phyloP scores from a whole-genome alignment of 1,140 invertebrate genomes.

The Aphelenchoides besseyi region DNA sequence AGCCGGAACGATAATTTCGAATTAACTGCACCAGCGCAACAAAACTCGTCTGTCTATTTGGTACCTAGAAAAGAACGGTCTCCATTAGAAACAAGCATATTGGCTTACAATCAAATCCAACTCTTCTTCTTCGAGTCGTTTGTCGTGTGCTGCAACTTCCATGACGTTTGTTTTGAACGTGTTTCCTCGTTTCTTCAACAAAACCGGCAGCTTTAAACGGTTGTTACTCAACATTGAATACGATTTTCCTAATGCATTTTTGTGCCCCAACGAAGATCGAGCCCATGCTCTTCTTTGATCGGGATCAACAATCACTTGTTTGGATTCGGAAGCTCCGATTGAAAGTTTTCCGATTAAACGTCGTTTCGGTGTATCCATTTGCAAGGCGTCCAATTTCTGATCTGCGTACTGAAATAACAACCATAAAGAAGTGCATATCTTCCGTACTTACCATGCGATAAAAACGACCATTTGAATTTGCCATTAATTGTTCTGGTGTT shows the following conservation, averaged over 20 bases:
- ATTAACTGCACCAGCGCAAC: conserved; percentile 44
- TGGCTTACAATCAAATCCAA: conserved; percentile 22
- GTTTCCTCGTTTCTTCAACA: conserved; percentile 50
- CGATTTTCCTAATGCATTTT: conserved; percentile 53
- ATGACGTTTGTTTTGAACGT: conserved; percentile 49
- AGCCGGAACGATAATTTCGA: conserved; percentile 43
- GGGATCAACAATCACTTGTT: conserved; percentile 26
- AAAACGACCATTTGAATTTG: conserved; percentile 57
- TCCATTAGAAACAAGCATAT: not conserved
- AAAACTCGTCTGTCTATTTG: conserved; percentile 43
- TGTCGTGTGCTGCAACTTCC: conserved; percentile 34
- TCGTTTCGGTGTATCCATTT: conserved; percentile 14
- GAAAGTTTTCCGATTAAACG: conserved; percentile 4
- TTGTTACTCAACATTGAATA: conserved; percentile 56
- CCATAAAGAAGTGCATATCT: not conserved
- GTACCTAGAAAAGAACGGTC: conserved; percentile 32
- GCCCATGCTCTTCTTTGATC: conserved; percentile 57
- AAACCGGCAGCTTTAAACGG: conserved; percentile 52
- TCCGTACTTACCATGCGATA: conserved; percentile 43
- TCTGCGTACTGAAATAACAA: conserved; percentile 44
- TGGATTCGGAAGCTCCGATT: conserved; percentile 6
- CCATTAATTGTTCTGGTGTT: conserved; percentile 65
- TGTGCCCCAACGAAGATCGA: conserved; percentile 52
- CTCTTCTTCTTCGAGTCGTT: conserved; percentile 44
- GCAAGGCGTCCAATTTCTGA: conserved; percentile 37